phyloP scores from a whole-genome alignment of 2,888 invertebrate species.

The Pollenia angustigena region DNA sequence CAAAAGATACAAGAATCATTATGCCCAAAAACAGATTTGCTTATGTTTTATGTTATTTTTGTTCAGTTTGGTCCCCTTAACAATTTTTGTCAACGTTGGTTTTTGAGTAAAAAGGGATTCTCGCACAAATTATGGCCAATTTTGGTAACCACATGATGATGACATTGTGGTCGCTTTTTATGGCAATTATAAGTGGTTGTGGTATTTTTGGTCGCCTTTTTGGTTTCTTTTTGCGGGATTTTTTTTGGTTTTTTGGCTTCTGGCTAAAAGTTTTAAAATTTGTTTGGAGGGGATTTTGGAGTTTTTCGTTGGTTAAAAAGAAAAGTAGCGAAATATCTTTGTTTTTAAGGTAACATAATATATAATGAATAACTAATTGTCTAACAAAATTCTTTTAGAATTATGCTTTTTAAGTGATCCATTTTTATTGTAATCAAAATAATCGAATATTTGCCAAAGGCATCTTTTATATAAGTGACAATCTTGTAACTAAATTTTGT shows the following conservation, averaged over 20 bases:
- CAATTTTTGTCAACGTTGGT: conserved; percentile 48
- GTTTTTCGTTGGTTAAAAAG: too few species aligned
- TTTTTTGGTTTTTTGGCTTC: conserved; percentile 30
- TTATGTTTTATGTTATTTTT: background rate
- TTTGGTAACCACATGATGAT: conserved; percentile 66
- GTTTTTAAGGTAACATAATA: too few species aligned
- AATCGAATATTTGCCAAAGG: too few species aligned
- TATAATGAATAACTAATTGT: too few species aligned
- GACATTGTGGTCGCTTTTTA: conserved; percentile 70
- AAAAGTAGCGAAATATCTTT: too few species aligned
- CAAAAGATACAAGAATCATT: conserved; percentile 62
- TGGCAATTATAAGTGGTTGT: conserved; percentile 70
- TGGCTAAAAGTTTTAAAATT: background rate
- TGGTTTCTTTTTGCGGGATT: conserved; percentile 8
- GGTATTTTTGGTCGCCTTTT: conserved; percentile 28
- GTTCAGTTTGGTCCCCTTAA: conserved; percentile 17
- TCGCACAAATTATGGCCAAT: conserved; percentile 65
- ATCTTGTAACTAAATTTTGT: too few species aligned
- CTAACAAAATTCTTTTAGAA: too few species aligned
- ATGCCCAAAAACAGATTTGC: conserved; percentile 69
- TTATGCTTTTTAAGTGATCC: too few species aligned
- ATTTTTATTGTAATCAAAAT: too few species aligned
- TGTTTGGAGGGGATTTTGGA: background rate
- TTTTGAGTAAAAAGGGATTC: conserved; percentile 14
- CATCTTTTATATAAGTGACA: too few species aligned